Base-by-base conservation (phyloP, 1,140 invertebrate species). In the Pseudomyrmex pallidus region DNA sequence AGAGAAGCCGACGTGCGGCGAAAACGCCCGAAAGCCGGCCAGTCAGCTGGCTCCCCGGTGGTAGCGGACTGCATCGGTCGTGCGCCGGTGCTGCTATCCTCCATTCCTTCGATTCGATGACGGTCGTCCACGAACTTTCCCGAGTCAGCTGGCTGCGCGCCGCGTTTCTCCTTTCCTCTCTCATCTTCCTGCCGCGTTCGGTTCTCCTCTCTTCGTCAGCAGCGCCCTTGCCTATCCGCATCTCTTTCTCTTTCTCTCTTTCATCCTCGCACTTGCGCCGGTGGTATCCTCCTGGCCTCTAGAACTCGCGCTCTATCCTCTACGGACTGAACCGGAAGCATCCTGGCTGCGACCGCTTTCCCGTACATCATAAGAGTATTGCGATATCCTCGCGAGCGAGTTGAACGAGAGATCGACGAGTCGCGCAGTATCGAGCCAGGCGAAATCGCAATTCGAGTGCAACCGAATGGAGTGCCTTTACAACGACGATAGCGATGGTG, bases 31-130 rank as follows among this genome's bases (percentile, higher is more conserved):
- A 86, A 74, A 82, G 76, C 83, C 84, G 72, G 68, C 82, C 91
- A 90, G 90, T 92, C 91, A 92, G 90, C 90, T 91, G 90, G 90
- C 87, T 88, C 80, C 87, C 84, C 87, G 77, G 85, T 78, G 87
- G 87, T 61, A 74, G 74, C 57, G 83, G 76, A 85, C 85, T 87
- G 86, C 87, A 74, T 83, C 83, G 78, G 78, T 35, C 63, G 73
- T 74, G 74, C 77, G 78, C 82, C 64, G 86, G 77, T 61, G 80
- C 57, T 84, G 78, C 78, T 70, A 57, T 80, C 78, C 77, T 62
- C 68, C 70, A 59, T 67, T 67, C 68, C 62, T 74, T 78, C 74
- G 72, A 54, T 89, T 85, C 85, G 84, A 86, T 86, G 17, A 88
- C 80, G 74, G 63, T 76, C 86, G 64, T 64, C 50, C 84, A 80